Evolutionary conservation across 2,888 invertebrate genomes (phyloP), one percentile per base, ranked within the genome.

Genomic region (Drosophila kanekoi): DNA sequence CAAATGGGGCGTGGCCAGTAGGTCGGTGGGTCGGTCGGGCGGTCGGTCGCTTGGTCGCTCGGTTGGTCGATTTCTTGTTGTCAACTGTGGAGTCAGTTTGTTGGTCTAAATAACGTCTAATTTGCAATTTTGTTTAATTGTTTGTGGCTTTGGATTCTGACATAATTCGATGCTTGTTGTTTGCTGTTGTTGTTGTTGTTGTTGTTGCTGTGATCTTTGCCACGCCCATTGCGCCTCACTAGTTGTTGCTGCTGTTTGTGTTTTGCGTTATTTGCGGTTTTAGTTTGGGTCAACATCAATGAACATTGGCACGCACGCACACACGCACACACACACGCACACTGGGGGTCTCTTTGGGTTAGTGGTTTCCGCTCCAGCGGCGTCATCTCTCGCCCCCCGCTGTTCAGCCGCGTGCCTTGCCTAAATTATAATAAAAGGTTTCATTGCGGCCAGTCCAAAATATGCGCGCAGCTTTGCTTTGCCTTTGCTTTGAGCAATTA

Each of bases 61-160:
- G 54, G 60, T 59, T 73, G 76, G 61, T 43, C 52, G 52, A 62
- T 62, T 63, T 63, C 63, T 63, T 63, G 52, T 38, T 63, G 62
- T 63, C 48, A 60, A 60, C 35, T 62, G 32, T 28, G 35, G 48
- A 62, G 60, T 43, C 32, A 51, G 32, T 51, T 62, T 60, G 54
- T 13, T 54, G 83, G 72, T 79, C 87, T 75, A 80, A 83, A 80
- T 85, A 81, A 81, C 79, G 83, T 80, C 81, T 87, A 89, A 87
- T 87, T 87, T 87, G 87, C 82, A 87, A 87, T 89, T 89, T 89
- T 80, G 87, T 85, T 86, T 89, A 87, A 87, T 87, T 87, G 89
- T 87, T 87, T 86, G 80, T 70, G 80, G 87, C 74, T 84, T 82
- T 80, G 87, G 84, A 82, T 80, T 88, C 82, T 75, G 82, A 75